Conservation (phyloP, 2,113 vertebrate genomes). For the Bos javanicus region DNA sequence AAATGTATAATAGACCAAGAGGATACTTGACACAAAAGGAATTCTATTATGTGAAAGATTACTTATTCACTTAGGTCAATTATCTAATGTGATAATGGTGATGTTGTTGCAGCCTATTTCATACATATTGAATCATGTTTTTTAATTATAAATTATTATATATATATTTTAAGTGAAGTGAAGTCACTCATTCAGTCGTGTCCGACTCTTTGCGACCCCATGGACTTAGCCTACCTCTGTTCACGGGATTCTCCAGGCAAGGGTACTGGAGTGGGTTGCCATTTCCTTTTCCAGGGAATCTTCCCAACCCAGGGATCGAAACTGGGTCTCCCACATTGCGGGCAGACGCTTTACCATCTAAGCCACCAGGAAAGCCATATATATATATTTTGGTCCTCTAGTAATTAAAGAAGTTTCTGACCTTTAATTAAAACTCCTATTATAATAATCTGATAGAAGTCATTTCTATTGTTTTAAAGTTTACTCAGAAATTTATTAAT, state of each 20-base stretch:
- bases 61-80: not conserved
- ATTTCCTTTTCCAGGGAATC: too few species aligned
- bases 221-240: too few species aligned
- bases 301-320: too few species aligned
- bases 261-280: too few species aligned
- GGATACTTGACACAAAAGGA: not conserved
- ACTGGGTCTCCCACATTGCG: too few species aligned
- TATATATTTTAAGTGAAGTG: not conserved
- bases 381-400: not conserved
- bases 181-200: too few species aligned
- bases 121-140: not conserved
- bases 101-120: not conserved
- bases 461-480: not conserved
- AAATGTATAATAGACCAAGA: slow-evolving; percentile 8
- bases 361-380: not conserved
- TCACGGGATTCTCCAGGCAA: too few species aligned
- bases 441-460: not conserved
- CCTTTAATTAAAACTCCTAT: not conserved
- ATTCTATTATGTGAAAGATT: not conserved
- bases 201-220: too few species aligned
- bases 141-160: not conserved
- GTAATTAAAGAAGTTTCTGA: not conserved
- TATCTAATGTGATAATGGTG: slow-evolving; percentile 17
- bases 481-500: not conserved
- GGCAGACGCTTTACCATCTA: too few species aligned